A percentile compares a stretch with the other conserved stretches of the same genome.
phyloP scores from a whole-genome alignment of 2,797 vertebrate genomes.

The Scyliorhinus canicula region DNA sequence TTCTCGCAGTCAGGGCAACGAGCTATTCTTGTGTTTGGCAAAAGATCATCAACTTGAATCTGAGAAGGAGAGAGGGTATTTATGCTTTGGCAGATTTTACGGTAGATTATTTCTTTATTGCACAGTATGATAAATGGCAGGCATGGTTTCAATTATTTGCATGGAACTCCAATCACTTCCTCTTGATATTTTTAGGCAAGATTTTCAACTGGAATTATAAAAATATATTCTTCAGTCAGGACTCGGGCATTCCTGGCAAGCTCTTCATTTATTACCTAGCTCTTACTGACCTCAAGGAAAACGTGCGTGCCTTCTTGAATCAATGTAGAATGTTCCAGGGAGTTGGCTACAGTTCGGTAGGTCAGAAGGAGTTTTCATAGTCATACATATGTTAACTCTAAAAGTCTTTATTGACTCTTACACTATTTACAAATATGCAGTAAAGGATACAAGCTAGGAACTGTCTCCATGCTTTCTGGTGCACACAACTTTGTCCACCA shows the following conservation, averaged over 20 bases:
- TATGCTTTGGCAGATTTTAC: background rate
- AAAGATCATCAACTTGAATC: conserved; percentile 42
- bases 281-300: background rate
- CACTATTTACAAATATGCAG: too few relatives aligned
- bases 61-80: conserved; percentile 38
- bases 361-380: too few relatives aligned
- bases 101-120: background rate
- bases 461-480: too few relatives aligned
- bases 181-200: too few relatives aligned
- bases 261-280: background rate
- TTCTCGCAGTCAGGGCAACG: conserved; percentile 47
- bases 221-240: background rate
- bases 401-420: too few relatives aligned
- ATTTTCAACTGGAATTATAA: too few relatives aligned
- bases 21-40: conserved; percentile 41
- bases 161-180: background rate
- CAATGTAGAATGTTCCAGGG: too few relatives aligned
- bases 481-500: too few relatives aligned
- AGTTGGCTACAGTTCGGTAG: too few relatives aligned
- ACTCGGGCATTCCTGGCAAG: background rate
- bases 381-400: too few relatives aligned
- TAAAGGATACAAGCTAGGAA: too few relatives aligned
- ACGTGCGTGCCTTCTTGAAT: background rate
- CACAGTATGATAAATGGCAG: background rate
- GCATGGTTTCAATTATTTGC: background rate